Conservation (phyloP, 2,888 invertebrate species). For the Athetis lepigone region DNA sequence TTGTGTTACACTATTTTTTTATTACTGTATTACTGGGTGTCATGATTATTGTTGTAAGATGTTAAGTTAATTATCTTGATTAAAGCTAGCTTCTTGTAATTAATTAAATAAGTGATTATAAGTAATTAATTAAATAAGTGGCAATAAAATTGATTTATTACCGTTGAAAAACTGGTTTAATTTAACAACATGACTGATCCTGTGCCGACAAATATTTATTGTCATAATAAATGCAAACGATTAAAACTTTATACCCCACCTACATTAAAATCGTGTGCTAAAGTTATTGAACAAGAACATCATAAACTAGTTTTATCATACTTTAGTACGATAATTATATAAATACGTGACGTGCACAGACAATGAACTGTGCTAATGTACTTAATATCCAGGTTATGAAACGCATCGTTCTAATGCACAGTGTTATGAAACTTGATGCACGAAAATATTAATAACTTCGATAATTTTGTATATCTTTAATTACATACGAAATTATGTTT, state of each 20-base stretch:
- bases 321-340: conserved; percentile 27
- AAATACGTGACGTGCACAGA: conserved; percentile 9
- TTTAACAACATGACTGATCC: no score
- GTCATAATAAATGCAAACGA: no score
- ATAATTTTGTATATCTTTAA: conserved; percentile 15
- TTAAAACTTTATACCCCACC: conserved; percentile 2
- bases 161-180: no score
- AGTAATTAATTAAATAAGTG: no score
- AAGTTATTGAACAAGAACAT: conserved; percentile 25
- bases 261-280: conserved; percentile 22
- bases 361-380: conserved; percentile 36
- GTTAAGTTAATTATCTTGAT: no score
- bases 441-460: conserved; percentile 28
- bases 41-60: no score
- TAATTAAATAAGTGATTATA: no score
- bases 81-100: no score
- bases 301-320: conserved; percentile 22
- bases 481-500: conserved; percentile 7
- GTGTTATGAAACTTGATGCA: conserved; percentile 34
- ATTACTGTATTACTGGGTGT: no score
- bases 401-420: conserved; percentile 17
- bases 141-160: no score
- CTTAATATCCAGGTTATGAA: conserved; percentile 35
- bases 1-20: no score
- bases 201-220: no score